Evolutionary conservation across 2,113 vertebrate species (phyloP).

Genomic region (Forbesichthys agassizii): DNA sequence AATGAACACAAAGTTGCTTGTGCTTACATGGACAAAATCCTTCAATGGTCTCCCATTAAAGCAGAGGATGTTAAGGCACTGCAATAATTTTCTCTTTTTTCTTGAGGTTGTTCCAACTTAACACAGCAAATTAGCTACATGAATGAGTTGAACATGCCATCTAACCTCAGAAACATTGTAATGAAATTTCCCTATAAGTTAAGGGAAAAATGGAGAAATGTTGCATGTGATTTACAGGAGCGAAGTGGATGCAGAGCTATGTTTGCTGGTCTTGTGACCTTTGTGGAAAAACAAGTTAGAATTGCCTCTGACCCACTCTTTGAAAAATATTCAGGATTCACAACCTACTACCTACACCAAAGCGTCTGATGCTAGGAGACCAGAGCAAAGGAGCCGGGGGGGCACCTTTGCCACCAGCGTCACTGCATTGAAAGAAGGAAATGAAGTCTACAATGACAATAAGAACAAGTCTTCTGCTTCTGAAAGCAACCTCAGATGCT

Average conservation of each 20-base stretch:
- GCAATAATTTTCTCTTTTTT: slow-evolving; percentile 1
- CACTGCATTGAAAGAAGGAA: neutral
- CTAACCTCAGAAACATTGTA: slow-evolving; percentile 5
- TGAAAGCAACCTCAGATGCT: slow-evolving; percentile 1
- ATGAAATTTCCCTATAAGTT: slow-evolving; percentile 14
- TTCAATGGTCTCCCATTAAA: slow-evolving; percentile 19
- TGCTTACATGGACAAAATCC: slow-evolving; percentile 23
- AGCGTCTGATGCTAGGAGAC: neutral
- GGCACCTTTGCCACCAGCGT: too few species aligned
- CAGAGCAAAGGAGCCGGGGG: neutral
- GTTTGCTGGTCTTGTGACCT: slow-evolving; percentile 16
- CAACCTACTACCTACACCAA: neutral
- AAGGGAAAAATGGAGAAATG: slow-evolving; percentile 18
- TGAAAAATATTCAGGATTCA: slow-evolving; percentile 10
- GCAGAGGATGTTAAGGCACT: slow-evolving; percentile 13
- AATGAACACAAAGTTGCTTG: slow-evolving; percentile 20
- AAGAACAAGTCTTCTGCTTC: neutral
- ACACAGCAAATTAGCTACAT: slow-evolving; percentile 12
- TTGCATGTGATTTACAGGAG: slow-evolving; percentile 25
- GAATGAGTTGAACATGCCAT: slow-evolving; percentile 13
- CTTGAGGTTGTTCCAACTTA: slow-evolving; percentile 7
- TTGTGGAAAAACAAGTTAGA: slow-evolving; percentile 1
- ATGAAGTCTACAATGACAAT: slow-evolving; percentile 11
- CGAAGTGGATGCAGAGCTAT: neutral
- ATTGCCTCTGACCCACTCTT: slow-evolving; percentile 1